Evolutionary conservation across 2,113 vertebrate genomes (phyloP).

Genomic region (Alectura lathami): DNA sequence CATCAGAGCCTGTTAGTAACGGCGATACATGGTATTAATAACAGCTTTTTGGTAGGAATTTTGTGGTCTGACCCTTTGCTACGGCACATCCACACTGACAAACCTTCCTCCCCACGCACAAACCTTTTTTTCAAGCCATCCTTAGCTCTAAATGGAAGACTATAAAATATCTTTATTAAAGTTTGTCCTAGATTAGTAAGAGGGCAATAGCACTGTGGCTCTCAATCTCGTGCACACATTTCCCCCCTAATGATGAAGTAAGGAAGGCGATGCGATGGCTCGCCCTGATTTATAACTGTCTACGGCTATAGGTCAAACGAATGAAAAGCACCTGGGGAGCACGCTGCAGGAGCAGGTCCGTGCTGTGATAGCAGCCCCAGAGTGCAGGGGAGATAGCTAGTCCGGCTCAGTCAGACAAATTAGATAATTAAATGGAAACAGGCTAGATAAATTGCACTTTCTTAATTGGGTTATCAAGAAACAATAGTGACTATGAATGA

Average conservation of each 20-base stretch:
- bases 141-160: background rate
- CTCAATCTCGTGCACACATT: background rate
- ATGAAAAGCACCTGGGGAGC: constrained; percentile 66
- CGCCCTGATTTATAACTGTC: constrained; percentile 29
- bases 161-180: background rate
- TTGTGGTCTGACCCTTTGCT: background rate
- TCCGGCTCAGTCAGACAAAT: constrained; percentile 66
- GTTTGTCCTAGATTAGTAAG: background rate
- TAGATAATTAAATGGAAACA: constrained; percentile 77
- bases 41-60: background rate
- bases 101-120: background rate
- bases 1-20: background rate
- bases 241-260: background rate
- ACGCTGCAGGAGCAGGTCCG: background rate
- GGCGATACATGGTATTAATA: background rate
- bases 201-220: background rate
- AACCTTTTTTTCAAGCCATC: background rate
- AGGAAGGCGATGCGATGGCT: background rate
- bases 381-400: constrained; percentile 15
- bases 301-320: constrained; percentile 50
- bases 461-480: constrained; percentile 77
- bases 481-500: constrained; percentile 69
- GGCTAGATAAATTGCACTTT: constrained; percentile 76
- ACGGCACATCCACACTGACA: background rate
- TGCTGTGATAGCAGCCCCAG: background rate